Evolutionary conservation across 2,797 vertebrate species (phyloP), one percentile per base, ranked within the genome.

Genomic region (Novumbra hubbsi): DNA sequence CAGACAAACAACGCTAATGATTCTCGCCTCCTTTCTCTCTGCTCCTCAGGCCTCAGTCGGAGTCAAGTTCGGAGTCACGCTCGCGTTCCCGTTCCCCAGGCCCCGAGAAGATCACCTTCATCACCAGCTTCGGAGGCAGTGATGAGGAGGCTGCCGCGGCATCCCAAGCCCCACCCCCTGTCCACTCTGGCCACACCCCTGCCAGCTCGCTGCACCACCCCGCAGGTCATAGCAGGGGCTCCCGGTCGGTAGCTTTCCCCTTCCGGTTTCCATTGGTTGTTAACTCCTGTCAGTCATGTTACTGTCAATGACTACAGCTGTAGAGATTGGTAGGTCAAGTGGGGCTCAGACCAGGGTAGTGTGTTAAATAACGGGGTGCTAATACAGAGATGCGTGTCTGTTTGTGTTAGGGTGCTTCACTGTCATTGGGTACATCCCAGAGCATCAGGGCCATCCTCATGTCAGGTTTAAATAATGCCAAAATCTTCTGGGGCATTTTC

Each of bases 171-270:
- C 45, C 82, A 2, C n/a, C 89, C 3, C 78, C 85, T 71, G 82
- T 91, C 78, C 88, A 89, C 66, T 86, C 92, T 80, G 90, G 90
- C 91, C 91, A 93, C 74, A 82, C 83, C 82, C 85, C 94, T 82
- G 77, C 93, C 91, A 88, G 88, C 83, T 90, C 90, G 89, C 95
- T 92, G 88, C 92, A 93, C 80, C 92, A 93, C 80, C 91, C 94
- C 85, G 92, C 95, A 94, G 96, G 95, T 95, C 96, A 96, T 95
- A 97, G 95, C 94, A 92, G 95, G 92, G 93, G 94, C 87, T 94
- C 96, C 96, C 96, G 97, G 97, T 98, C 96, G 95, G 97, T 98
- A 98, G 95, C 94, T 95, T 96, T 94, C 93, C 90, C 76, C 86
- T 81, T 90, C 85, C 77, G 91, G 85, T 91, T 92, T 85, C 88